Evolutionary conservation across 2,113 vertebrate genomes (phyloP).

Genomic region (Chitala chitala): DNA sequence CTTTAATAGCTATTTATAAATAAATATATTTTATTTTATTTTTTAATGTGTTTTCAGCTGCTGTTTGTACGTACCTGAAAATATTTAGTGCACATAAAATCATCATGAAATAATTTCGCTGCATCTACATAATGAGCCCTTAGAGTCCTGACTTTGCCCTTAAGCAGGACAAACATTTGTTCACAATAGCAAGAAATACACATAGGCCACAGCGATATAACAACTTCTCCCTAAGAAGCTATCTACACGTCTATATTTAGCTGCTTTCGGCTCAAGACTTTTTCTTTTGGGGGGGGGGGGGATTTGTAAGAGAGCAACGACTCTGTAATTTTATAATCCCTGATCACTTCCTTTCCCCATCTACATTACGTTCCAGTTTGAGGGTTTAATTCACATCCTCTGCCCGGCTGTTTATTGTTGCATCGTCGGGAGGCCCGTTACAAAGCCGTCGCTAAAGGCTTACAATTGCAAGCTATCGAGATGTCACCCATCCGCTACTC

Average conservation of each 20-base stretch:
- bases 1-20: background rate
- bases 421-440: background rate
- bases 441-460: background rate
- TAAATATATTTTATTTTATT: background rate
- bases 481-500: background rate
- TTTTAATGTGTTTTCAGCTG: background rate
- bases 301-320: background rate
- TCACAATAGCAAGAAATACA: background rate
- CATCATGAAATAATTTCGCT: background rate
- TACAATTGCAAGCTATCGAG: background rate
- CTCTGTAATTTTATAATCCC: constrained; percentile 20
- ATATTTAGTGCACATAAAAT: background rate
- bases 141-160: background rate
- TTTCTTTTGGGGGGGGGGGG: no score
- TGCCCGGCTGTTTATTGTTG: background rate
- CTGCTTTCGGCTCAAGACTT: background rate
- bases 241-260: constrained; percentile 15
- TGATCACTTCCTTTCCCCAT: background rate
- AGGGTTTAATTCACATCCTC: constrained; percentile 12
- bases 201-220: background rate
- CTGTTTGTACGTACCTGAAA: background rate
- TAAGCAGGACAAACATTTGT: background rate
- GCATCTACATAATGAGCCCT: background rate
- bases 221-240: background rate
- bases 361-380: background rate